Evolutionary conservation across 2,888 invertebrate genomes (phyloP).

Genomic region (Ceriagrion tenellum): DNA sequence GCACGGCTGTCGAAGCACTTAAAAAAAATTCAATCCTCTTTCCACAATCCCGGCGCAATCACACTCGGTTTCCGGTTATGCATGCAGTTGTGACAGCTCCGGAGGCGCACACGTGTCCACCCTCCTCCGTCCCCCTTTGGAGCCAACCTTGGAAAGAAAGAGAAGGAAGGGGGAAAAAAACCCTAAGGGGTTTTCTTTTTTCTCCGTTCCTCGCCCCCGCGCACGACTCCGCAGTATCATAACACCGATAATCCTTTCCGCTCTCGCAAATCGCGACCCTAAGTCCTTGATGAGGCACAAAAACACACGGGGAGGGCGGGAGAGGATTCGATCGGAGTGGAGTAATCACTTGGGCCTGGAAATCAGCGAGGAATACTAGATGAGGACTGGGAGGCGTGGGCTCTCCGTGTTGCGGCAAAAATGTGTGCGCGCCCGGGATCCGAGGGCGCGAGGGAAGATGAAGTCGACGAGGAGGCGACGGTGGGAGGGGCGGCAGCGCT

Average conservation of each 20-base stretch:
- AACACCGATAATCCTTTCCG: conserved; percentile 44
- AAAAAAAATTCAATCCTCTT: background rate
- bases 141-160: too few relatives aligned
- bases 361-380: conserved; percentile 51
- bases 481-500: background rate
- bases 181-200: too few relatives aligned
- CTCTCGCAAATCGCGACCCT: conserved; percentile 29
- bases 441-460: background rate
- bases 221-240: background rate
- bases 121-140: background rate
- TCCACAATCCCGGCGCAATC: background rate
- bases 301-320: conserved; percentile 8
- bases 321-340: conserved; percentile 27
- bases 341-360: conserved; percentile 54
- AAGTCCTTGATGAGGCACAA: conserved; percentile 49
- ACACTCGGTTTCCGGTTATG: background rate
- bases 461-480: background rate
- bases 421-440: conserved; percentile 18
- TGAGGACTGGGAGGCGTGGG: background rate
- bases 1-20: conserved; percentile 8
- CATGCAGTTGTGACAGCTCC: background rate
- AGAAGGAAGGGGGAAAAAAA: background rate
- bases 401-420: background rate
- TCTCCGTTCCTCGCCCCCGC: background rate
- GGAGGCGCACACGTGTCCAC: too few relatives aligned